Evolutionary conservation across 2,113 vertebrate species (phyloP).

Genomic region (Xenus cinereus): DNA sequence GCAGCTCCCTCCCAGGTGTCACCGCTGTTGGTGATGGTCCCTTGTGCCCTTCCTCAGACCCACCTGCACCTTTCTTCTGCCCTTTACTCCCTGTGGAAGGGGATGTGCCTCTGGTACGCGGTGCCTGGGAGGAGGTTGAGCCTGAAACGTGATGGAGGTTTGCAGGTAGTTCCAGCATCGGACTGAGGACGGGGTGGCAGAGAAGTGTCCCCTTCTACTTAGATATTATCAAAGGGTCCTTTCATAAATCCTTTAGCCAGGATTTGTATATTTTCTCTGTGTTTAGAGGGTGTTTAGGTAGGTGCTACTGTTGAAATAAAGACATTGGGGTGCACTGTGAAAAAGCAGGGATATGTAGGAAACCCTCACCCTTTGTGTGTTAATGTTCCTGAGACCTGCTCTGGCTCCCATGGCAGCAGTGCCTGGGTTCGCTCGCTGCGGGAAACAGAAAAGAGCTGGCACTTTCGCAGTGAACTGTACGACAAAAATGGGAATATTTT

Average conservation of each 20-base stretch:
- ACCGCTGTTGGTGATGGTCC: not conserved
- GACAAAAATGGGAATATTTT: not conserved
- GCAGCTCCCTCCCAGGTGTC: not conserved
- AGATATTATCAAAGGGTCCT: not conserved
- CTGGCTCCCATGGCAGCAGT: not conserved
- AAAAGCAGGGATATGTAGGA: not conserved
- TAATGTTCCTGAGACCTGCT: not conserved
- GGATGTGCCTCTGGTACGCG: accelerated
- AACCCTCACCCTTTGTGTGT: not conserved
- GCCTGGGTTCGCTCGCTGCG: not conserved
- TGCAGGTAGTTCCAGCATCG: not conserved
- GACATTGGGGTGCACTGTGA: not conserved
- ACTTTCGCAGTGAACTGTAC: not conserved
- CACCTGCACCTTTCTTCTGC: too few relatives aligned
- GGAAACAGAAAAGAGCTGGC: not conserved
- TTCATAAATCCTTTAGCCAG: not conserved
- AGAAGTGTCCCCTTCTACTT: not conserved
- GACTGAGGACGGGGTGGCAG: not conserved
- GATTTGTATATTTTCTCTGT: not conserved
- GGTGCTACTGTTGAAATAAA: not conserved
- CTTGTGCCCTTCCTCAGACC: not conserved
- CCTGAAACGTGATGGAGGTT: accelerated
- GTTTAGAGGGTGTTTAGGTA: not conserved
- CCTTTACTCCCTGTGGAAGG: not conserved
- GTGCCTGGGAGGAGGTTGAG: not conserved